These are phyloP conservation scores for Dermolepida albohirtum DNA, from an alignment of 2,888 invertebrate species.

Conservation along the genomic window DNA sequence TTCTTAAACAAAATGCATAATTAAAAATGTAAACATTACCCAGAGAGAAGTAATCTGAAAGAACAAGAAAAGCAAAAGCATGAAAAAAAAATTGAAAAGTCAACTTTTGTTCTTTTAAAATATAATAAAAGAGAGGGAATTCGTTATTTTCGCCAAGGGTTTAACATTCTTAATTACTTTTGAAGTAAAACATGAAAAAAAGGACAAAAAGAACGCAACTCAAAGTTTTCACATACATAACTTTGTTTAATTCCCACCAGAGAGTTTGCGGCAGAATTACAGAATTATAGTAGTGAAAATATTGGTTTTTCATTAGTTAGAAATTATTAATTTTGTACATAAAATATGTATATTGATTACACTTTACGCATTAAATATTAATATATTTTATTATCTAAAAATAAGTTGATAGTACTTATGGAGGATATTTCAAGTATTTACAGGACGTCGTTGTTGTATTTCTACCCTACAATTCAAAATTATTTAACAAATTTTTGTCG, in stretches of 20 bases:
- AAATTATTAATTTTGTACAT: slow-evolving; percentile 9
- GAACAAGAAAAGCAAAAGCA: slow-evolving; percentile 3
- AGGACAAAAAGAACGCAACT: slow-evolving; percentile 21
- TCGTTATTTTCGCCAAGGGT: slow-evolving; percentile 5
- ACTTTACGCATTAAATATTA: no score
- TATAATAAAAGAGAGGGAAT: slow-evolving; percentile 9
- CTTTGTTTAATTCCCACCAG: slow-evolving; percentile 33
- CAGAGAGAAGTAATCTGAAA: slow-evolving; percentile 7
- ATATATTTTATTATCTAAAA: no score
- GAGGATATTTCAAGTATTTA: no score
- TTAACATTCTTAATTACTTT: slow-evolving; percentile 32
- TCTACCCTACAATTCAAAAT: no score
- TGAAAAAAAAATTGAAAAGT: slow-evolving; percentile 15
- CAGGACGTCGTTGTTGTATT: no score
- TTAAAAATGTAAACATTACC: slow-evolving; percentile 23
- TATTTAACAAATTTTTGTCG: no score
- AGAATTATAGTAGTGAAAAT: slow-evolving; percentile 5
- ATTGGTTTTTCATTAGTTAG: slow-evolving; percentile 32
- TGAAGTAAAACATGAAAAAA: slow-evolving; percentile 18
- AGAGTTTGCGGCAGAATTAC: not conserved
- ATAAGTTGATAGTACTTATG: no score
- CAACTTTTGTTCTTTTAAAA: slow-evolving; percentile 20
- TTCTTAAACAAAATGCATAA: slow-evolving; percentile 3
- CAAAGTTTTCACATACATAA: slow-evolving; percentile 42
- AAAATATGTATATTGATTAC: no score